A percentile compares a stretch with the other conserved stretches of the same genome.
phyloP scores from a whole-genome alignment of 2,888 invertebrate genomes.

The Leucophora obtusa region DNA sequence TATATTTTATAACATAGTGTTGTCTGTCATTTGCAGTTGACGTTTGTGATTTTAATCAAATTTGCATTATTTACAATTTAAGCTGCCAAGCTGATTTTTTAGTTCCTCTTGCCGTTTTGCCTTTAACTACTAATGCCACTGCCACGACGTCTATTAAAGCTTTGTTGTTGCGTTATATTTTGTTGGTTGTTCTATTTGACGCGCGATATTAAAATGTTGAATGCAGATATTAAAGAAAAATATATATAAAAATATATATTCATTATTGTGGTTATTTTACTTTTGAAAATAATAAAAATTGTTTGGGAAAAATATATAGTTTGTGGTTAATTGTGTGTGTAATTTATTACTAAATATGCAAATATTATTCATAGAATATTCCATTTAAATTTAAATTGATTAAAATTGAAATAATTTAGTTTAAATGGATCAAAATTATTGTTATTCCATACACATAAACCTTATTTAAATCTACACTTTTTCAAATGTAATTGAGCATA shows the following conservation, averaged over 20 bases:
- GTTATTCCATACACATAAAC: too few species aligned
- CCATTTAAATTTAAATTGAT: slow-evolving; percentile 20
- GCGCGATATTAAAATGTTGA: slow-evolving; percentile 54
- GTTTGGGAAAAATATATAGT: slow-evolving; percentile 45
- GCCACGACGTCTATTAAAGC: slow-evolving; percentile 35
- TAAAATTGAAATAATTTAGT: neutral
- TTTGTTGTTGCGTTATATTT: slow-evolving; percentile 6
- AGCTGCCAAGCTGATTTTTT: slow-evolving; percentile 59
- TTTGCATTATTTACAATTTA: slow-evolving; percentile 70
- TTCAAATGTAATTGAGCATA: too few species aligned
- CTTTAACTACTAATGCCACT: slow-evolving; percentile 11
- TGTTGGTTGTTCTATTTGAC: slow-evolving; percentile 21
- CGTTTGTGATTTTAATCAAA: slow-evolving; percentile 67
- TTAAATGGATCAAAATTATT: too few species aligned
- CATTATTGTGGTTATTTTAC: slow-evolving; percentile 60
- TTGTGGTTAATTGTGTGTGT: slow-evolving; percentile 61
- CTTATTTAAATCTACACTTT: too few species aligned
- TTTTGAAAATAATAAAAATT: slow-evolving; percentile 15
- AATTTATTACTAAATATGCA: slow-evolving; percentile 44
- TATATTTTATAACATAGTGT: neutral
- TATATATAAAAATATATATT: slow-evolving; percentile 39
- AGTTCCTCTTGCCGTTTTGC: slow-evolving; percentile 9
- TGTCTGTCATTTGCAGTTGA: slow-evolving; percentile 60
- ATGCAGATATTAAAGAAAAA: slow-evolving; percentile 49
- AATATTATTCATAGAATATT: slow-evolving; percentile 25